Percentiles rank a stretch among this genome's conserved stretches.
These are phyloP conservation scores for Rhipidura dahli DNA, from an alignment of 2,113 vertebrate species.

Conservation along the genomic window DNA sequence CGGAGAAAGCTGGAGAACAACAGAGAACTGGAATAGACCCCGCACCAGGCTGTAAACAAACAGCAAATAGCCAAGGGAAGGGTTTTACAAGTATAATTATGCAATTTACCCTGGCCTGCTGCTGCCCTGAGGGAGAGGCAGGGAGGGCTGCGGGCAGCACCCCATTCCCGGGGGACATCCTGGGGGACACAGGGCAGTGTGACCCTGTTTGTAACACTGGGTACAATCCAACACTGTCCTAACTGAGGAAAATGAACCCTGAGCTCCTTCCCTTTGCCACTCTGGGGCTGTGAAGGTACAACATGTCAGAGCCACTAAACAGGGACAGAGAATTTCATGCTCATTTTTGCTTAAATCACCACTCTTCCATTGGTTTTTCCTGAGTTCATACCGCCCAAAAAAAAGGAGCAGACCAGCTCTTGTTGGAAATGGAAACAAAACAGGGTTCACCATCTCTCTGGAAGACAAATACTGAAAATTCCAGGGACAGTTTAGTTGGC, in stretches of 20 bases:
- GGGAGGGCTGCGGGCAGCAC: not conserved
- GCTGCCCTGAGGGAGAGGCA: not conserved
- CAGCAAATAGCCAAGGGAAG: fast-evolving
- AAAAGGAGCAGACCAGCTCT: not conserved
- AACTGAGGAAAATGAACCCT: not conserved
- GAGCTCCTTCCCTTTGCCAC: not conserved
- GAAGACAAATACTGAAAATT: not conserved
- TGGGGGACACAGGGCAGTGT: not conserved
- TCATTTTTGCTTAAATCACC: not conserved
- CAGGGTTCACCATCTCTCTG: not conserved
- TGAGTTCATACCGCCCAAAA: fast-evolving
- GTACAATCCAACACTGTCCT: not conserved
- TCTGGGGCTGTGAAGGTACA: not conserved
- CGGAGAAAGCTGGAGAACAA: not conserved
- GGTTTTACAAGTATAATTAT: fast-evolving
- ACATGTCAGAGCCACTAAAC: not conserved
- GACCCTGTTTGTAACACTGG: not conserved
- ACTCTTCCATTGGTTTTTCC: not conserved
- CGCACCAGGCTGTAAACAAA: not conserved
- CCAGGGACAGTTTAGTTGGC: not conserved
- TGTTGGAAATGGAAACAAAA: not conserved
- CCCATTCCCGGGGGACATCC: not conserved
- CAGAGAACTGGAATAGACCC: no score
- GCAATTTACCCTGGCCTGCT: fast-evolving
- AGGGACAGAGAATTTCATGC: not conserved